These are phyloP conservation scores for Megaleporinus macrocephalus DNA, from an alignment of 2,113 vertebrate species.

Conservation along the genomic window DNA sequence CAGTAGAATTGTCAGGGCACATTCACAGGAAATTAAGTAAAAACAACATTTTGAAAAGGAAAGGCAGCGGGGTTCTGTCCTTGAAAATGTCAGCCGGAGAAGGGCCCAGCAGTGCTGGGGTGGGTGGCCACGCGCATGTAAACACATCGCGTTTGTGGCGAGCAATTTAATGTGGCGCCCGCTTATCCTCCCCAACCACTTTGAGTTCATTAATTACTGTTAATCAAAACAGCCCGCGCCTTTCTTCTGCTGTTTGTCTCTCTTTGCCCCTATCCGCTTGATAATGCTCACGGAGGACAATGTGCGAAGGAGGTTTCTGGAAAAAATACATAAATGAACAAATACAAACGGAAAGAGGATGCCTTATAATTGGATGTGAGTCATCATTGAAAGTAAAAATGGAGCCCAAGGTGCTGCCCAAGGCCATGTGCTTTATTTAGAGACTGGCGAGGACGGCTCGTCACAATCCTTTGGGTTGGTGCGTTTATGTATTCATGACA, in stretches of 20 bases:
- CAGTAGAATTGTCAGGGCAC: constrained; percentile 18
- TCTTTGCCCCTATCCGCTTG: not conserved
- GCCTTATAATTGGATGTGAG: constrained; percentile 19
- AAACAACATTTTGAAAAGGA: constrained; percentile 34
- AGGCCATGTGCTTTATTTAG: constrained; percentile 15
- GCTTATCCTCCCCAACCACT: constrained; percentile 14
- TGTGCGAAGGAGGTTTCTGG: not conserved
- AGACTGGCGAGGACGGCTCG: not conserved
- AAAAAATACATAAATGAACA: not conserved
- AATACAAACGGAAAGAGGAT: not conserved
- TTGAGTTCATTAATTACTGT: constrained; percentile 17
- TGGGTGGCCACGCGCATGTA: constrained; percentile 12
- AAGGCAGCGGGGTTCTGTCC: constrained; percentile 27
- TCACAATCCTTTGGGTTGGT: not conserved
- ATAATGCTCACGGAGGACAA: not conserved
- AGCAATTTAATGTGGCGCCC: constrained; percentile 20
- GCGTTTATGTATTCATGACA: constrained; percentile 6
- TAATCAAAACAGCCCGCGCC: not conserved
- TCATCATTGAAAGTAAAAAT: not conserved
- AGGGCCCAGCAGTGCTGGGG: not conserved
- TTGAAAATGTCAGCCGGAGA: constrained; percentile 39
- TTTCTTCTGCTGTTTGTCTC: constrained; percentile 17
- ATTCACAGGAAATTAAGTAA: constrained; percentile 31
- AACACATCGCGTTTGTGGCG: constrained; percentile 5
- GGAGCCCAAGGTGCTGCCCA: not conserved